A percentile compares a stretch with the other conserved stretches of the same genome.
Conservation (phyloP, 2,888 invertebrate genomes). For the Mycalesis mineus region DNA sequence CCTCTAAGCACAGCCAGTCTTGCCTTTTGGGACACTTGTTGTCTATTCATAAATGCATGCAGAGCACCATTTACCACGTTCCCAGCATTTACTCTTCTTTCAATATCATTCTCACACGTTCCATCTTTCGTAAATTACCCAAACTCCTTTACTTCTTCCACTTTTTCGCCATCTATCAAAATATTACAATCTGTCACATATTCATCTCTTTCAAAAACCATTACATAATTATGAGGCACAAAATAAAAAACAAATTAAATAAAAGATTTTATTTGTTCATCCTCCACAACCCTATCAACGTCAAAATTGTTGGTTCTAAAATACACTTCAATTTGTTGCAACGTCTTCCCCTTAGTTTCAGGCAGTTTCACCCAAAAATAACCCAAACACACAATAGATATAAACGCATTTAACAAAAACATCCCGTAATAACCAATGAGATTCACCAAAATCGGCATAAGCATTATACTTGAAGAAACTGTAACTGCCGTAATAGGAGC, state of each 20-base stretch:
- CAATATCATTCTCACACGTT: too few species aligned
- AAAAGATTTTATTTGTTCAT: background rate
- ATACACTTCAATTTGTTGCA: slow-evolving; percentile 35
- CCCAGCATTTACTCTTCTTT: too few species aligned
- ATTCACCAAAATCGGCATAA: background rate
- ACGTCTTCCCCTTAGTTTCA: slow-evolving; percentile 40
- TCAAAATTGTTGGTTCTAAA: slow-evolving; percentile 11
- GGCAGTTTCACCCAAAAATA: slow-evolving; percentile 26
- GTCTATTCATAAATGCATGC: too few species aligned
- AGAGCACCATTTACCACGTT: too few species aligned
- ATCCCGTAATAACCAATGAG: background rate
- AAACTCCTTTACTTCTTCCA: too few species aligned
- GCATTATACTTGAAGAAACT: background rate
- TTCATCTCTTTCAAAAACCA: too few species aligned
- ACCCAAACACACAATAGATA: background rate
- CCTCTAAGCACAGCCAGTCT: too few species aligned
- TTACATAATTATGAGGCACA: too few species aligned
- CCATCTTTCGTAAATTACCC: too few species aligned
- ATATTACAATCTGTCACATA: too few species aligned
- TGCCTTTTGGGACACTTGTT: too few species aligned
- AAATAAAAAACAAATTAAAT: background rate
- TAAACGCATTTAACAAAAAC: background rate
- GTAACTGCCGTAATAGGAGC: background rate
- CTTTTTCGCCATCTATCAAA: too few species aligned
- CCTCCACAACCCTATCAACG: background rate